Percentiles rank a stretch among this genome's conserved stretches.
Conservation (phyloP, 2,113 vertebrate genomes). For the Urocitellus parryii region DNA sequence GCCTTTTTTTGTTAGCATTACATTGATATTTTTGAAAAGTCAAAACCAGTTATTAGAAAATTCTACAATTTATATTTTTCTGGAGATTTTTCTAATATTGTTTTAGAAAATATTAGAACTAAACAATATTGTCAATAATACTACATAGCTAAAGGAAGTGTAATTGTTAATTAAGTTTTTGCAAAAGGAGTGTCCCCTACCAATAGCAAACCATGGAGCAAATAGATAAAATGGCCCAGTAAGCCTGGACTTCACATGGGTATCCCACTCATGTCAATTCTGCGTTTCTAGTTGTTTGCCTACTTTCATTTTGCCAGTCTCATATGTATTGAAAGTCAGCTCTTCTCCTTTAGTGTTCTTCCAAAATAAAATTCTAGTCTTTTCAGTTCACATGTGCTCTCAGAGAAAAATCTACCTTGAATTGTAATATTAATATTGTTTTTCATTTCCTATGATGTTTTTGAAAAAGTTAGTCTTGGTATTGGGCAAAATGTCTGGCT, state of each 20-base stretch:
- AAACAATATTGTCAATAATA: neutral
- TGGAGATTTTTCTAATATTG: neutral
- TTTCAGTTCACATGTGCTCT: neutral
- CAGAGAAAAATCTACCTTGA: neutral
- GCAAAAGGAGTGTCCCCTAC: neutral
- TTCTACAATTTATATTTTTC: neutral
- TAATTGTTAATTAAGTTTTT: constrained; percentile 41
- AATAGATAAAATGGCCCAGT: neutral
- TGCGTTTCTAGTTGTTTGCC: neutral
- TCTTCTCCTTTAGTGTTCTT: neutral
- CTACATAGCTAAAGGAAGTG: neutral
- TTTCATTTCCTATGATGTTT: neutral
- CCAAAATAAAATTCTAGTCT: neutral
- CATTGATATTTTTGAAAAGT: neutral
- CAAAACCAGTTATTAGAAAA: neutral
- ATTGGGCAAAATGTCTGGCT: neutral
- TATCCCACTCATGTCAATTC: neutral
- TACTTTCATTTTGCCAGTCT: neutral
- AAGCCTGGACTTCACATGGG: neutral
- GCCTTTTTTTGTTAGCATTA: neutral
- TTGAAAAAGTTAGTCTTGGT: constrained; percentile 3
- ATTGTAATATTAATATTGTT: neutral
- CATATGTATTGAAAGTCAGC: neutral
- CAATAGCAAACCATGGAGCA: neutral
- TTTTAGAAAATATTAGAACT: neutral